Base-by-base conservation (phyloP, 2,888 invertebrate species). In the Campaea margaritaria region DNA sequence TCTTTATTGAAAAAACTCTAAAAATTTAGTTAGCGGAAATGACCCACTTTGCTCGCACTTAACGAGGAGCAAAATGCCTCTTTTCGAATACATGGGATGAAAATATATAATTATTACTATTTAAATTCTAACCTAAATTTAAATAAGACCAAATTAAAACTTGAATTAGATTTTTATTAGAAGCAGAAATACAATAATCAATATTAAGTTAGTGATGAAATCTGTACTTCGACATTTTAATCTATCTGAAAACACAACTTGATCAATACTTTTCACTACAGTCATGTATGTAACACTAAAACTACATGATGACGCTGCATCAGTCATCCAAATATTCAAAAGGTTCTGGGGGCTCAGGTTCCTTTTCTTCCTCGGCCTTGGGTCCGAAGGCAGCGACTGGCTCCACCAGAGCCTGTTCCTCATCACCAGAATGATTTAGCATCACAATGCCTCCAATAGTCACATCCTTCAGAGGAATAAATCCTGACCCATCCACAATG, bases 261-360 rank as follows among this genome's bases (percentile, higher is more conserved):
- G 76, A 78, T 83, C 75, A 85, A 83, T 83, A 84, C 81, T 85
- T 82, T 81, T 65, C 14, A 39, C 69, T 57, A 73, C 56, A 8
- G 39, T 47, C n/a, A 46, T 42, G 7, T 70, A 65, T 73, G 75
- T 76, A 62, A 64, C 67, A 58, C 62, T 73, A 67, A 66, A 67
- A 67, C 46, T 81, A 84, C 73, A 70, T 69, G 62, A 79, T 81
- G 54, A 77, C 64, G 68, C 68, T 74, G 69, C 76, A 84, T 93
- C 94, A 95, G 85, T 96, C 96, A 86, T 99, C 99, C 74, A 95
- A 95, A 91, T 97, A 99, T 91, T 99, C 98, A 84, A 99, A 99
- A 67, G 99, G 98, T 93, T 99, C 99, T 79, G 99, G 99, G 43
- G 99, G 98, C 77, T 98, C 98, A 0, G 99, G 98, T 87, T 99